These are phyloP conservation scores for Phengaris alcon DNA, from an alignment of 2,888 invertebrate genomes.

Conservation along the genomic window DNA sequence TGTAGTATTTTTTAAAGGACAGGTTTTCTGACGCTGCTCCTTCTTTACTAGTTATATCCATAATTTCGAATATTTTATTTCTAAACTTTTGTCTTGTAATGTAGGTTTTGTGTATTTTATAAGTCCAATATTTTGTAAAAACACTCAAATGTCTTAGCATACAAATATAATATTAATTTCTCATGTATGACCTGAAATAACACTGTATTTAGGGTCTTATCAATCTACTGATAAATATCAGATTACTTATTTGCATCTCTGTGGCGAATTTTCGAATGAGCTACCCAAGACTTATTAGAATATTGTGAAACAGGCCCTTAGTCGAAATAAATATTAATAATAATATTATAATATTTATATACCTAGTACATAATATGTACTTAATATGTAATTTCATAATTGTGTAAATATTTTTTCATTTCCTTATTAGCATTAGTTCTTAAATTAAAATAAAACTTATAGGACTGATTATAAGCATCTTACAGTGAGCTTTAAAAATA, in stretches of 20 bases:
- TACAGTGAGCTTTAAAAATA: background rate
- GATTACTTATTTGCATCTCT: no score
- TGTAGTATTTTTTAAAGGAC: conserved; percentile 63
- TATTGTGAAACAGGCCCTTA: background rate
- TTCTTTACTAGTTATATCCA: conserved; percentile 50
- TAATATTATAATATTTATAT: no score
- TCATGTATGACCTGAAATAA: conserved; percentile 14
- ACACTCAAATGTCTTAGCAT: conserved; percentile 11
- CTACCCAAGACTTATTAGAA: no score
- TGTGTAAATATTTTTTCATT: no score
- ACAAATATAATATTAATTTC: background rate
- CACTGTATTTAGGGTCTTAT: no score
- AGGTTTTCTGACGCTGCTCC: conserved; percentile 47
- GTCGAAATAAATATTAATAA: background rate
- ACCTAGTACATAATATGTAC: no score
- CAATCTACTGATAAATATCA: no score
- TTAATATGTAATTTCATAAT: no score
- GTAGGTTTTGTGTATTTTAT: background rate
- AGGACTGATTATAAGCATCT: background rate
- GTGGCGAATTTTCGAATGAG: no score
- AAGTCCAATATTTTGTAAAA: background rate
- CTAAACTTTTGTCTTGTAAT: background rate
- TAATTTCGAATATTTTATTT: background rate
- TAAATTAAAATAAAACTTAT: background rate
- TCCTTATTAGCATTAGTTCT: background rate